phyloP scores from a whole-genome alignment of 2,113 vertebrate genomes.

The Protomyctophum bolini region DNA sequence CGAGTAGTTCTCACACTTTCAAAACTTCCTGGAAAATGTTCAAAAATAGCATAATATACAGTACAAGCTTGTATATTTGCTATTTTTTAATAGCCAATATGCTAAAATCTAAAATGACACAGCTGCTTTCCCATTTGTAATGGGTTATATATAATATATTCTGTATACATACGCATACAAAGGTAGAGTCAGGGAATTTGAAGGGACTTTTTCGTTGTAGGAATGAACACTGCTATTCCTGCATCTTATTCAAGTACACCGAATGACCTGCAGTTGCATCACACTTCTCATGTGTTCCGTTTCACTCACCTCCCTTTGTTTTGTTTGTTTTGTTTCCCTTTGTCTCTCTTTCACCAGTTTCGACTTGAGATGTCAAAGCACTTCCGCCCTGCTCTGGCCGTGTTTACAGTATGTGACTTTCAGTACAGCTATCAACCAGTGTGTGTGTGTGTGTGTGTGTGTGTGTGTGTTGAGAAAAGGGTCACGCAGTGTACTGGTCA shows the following conservation, averaged over 20 bases:
- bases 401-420: not conserved
- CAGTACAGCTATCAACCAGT: too few species aligned
- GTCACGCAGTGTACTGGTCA: conserved; percentile 7
- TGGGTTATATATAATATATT: too few species aligned
- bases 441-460: not conserved
- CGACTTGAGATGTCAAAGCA: not conserved
- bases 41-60: too few species aligned
- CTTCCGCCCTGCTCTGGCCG: not conserved
- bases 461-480: conserved; percentile 4
- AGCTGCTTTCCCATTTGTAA: too few species aligned
- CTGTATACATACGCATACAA: too few species aligned
- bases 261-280: not conserved
- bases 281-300: not conserved
- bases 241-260: not conserved
- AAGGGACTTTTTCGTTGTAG: not conserved
- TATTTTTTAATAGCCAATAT: too few species aligned
- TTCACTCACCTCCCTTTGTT: not conserved
- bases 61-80: too few species aligned
- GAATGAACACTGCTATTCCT: not conserved
- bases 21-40: too few species aligned
- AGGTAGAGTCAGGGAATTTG: too few species aligned
- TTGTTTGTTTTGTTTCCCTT: not conserved
- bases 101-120: too few species aligned
- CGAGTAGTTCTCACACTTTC: too few species aligned
- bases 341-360: not conserved